phyloP scores from a whole-genome alignment of 2,113 vertebrate genomes.

The Setophaga coronata region DNA sequence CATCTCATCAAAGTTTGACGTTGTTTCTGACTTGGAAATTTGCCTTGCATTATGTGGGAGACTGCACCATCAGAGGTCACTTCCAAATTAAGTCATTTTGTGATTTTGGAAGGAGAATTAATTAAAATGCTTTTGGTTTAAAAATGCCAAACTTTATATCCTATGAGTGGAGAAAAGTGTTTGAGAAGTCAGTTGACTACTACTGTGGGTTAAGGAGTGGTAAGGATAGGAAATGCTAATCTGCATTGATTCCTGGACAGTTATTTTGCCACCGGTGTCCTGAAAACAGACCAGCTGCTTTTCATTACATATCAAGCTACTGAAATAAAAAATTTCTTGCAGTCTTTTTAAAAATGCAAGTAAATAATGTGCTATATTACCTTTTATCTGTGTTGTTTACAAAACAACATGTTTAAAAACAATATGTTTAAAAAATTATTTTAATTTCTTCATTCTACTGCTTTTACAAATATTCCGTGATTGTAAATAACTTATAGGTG shows the following conservation, averaged over 20 bases:
- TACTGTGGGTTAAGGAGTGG: neutral
- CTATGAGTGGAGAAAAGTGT: neutral
- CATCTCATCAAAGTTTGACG: neutral
- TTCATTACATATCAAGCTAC: neutral
- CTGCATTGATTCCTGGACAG: neutral
- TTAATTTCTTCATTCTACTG: neutral
- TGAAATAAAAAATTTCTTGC: neutral
- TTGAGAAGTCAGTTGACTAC: neutral
- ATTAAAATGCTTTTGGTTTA: neutral
- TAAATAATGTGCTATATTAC: neutral
- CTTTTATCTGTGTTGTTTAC: neutral
- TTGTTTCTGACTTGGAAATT: neutral
- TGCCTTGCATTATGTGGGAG: neutral
- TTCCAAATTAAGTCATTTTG: neutral
- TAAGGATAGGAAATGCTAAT: neutral
- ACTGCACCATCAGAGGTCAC: fast-evolving
- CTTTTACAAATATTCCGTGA: neutral
- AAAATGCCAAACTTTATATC: neutral
- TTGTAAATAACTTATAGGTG: neutral
- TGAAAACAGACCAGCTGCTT: neutral
- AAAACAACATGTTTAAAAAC: too few relatives aligned
- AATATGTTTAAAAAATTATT: neutral
- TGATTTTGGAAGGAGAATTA: neutral
- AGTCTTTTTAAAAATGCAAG: neutral
- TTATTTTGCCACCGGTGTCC: neutral